Conservation (phyloP, 2,113 vertebrate species). For the Sander lucioperca region DNA sequence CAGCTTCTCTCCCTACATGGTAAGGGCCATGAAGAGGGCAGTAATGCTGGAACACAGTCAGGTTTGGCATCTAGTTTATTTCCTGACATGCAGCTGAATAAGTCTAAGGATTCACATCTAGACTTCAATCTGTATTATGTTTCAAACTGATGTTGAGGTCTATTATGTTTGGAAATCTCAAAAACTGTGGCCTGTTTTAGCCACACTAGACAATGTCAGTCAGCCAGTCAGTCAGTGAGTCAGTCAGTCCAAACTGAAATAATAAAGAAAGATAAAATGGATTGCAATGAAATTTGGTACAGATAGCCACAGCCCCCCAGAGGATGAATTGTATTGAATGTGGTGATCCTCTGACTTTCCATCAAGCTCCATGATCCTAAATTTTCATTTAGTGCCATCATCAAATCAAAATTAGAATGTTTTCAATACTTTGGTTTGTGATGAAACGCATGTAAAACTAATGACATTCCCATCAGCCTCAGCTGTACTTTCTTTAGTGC, state of each 20-base stretch:
- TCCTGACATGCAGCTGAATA: conserved; percentile 12
- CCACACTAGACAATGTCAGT: neutral
- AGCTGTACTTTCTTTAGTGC: no score
- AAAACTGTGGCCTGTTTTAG: neutral
- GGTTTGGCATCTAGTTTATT: conserved; percentile 44
- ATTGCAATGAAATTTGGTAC: neutral
- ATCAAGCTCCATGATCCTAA: neutral
- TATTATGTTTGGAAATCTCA: neutral
- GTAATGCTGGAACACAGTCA: conserved; percentile 25
- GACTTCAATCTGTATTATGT: neutral
- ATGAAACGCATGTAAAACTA: neutral
- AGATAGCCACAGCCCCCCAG: neutral
- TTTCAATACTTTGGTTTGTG: neutral
- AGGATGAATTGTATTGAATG: neutral
- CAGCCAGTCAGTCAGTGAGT: no score
- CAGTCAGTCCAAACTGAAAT: neutral
- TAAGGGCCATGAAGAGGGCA: conserved; percentile 45
- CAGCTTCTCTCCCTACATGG: conserved; percentile 71
- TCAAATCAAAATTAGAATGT: neutral
- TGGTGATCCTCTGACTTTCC: neutral
- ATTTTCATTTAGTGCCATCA: neutral
- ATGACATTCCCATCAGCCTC: neutral
- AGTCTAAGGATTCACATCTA: neutral
- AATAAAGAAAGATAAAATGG: neutral
- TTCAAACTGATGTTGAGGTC: neutral